Evolutionary conservation across 92 coral and sea anemone genomes (phyloP), one percentile per base, ranked within the genome.

Genomic region (Diadumene lineata): DNA sequence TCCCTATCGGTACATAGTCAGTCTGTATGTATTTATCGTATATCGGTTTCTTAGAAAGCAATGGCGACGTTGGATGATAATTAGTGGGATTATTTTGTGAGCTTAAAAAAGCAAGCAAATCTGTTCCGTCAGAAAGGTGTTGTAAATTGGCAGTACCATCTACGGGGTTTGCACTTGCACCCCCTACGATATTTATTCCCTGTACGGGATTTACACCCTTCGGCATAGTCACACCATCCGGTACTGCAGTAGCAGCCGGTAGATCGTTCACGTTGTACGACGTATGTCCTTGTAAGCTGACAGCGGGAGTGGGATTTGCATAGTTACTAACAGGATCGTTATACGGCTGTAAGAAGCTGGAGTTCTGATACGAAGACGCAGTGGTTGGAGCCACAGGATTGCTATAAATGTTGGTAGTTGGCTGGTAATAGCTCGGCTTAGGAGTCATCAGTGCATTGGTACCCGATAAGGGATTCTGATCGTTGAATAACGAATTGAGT

Each of bases 271-370:
- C 27, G 43, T 33, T 30, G 31, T 78, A 78, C 17, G 75, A 53
- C 3, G 82, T 78, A 23, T 66, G 74, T 17, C 75, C 82, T 26
- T 55, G 68, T 8, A 78, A 34, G 23, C 34, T 56, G 1, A n/a
- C 55, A 30, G 82, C 71, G n/a, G 56, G 67, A 34, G 82, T 66
- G 30, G 64, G 64, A 18, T 76, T 64, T 66, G 65, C 34, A 22
- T 50, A 70, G 30, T 50, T 56, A 19, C 17, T 31, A 62, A 62
- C 68, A 1, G 38, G 19, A 29, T 62, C 68, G 26, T 62, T 62
- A 28, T 28, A 62, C 29, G 68, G 68, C 31, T 62, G 43, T 23
- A 62, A 7, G 22, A 1, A 11, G 43, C 1, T 28, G 43, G n/a
- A 11, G 22, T 62, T 62, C 27, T 62, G 68, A 62, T 62, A 62